A percentile compares a stretch with the other conserved stretches of the same genome.
Evolutionary conservation across 2,888 invertebrate species (phyloP).

Genomic region (Limnephilus auricula): DNA sequence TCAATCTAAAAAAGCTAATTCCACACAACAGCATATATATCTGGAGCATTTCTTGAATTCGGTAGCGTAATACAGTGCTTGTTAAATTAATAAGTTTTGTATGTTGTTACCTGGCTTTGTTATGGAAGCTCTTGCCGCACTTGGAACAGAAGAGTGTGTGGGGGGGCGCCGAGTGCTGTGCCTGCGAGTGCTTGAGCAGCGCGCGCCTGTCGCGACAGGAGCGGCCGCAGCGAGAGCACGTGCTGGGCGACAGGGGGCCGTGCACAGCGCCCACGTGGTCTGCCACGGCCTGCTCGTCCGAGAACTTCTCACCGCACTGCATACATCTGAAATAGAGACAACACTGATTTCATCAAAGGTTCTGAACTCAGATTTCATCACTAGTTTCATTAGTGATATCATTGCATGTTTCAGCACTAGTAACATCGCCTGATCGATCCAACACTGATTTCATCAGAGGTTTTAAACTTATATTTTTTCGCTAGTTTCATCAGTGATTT

Average conservation of each 20-base stretch:
- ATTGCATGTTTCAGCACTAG: no score
- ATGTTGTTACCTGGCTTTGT: conserved; percentile 76
- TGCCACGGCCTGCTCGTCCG: conserved; percentile 81
- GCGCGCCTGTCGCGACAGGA: conserved; percentile 83
- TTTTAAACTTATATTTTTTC: no score
- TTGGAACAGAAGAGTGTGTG: conserved; percentile 81
- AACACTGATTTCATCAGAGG: no score
- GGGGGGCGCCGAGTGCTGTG: conserved; percentile 70
- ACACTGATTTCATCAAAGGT: no score
- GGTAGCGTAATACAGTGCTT: not conserved
- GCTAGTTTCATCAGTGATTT: no score
- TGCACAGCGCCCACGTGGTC: conserved; percentile 81
- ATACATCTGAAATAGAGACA: conserved; percentile 75
- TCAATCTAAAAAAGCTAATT: no score
- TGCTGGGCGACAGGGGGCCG: conserved; percentile 80
- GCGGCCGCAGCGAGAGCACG: conserved; percentile 83
- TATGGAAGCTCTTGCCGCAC: conserved; percentile 85
- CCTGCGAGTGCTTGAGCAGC: conserved; percentile 80
- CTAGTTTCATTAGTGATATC: no score
- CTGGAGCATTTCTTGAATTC: no score
- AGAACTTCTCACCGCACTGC: conserved; percentile 81
- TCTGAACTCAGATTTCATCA: no score
- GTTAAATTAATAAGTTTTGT: not conserved
- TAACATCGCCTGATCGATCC: no score
- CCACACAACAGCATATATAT: no score